Conservation (phyloP, 2,797 vertebrate species). For the Dipus sagitta region DNA sequence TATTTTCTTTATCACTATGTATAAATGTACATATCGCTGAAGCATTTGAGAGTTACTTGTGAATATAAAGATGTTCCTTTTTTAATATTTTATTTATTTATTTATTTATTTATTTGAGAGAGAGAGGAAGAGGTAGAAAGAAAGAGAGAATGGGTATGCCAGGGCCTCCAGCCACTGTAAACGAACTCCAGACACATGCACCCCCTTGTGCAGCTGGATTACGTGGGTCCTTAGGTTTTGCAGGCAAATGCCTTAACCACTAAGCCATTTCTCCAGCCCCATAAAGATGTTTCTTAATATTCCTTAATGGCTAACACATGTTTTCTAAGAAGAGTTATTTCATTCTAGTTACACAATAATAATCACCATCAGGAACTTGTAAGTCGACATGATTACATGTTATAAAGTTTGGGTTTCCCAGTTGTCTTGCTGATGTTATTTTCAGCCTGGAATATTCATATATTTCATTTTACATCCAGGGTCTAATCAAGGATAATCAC, state of each 20-base stretch:
- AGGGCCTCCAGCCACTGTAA: too few species aligned
- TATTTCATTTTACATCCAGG: constrained; percentile 22
- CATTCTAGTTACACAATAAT: not conserved
- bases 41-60: not conserved
- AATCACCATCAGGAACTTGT: not conserved
- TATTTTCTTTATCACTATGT: not conserved
- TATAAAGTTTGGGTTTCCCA: not conserved
- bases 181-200: too few species aligned
- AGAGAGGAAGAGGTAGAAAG: too few species aligned
- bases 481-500: not conserved
- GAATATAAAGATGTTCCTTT: not conserved
- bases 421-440: not conserved
- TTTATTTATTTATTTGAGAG: too few species aligned
- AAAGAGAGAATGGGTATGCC: too few species aligned
- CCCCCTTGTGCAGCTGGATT: too few species aligned
- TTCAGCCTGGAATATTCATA: not conserved
- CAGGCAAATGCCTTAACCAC: too few species aligned
- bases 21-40: not conserved
- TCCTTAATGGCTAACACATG: not conserved
- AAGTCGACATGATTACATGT: not conserved
- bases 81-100: too few species aligned
- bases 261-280: too few species aligned
- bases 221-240: too few species aligned
- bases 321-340: not conserved
- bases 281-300: not conserved